Percentiles rank a stretch among this genome's conserved stretches.
Conservation (phyloP, 2,888 invertebrate species). For the Scaeva pyrastri region DNA sequence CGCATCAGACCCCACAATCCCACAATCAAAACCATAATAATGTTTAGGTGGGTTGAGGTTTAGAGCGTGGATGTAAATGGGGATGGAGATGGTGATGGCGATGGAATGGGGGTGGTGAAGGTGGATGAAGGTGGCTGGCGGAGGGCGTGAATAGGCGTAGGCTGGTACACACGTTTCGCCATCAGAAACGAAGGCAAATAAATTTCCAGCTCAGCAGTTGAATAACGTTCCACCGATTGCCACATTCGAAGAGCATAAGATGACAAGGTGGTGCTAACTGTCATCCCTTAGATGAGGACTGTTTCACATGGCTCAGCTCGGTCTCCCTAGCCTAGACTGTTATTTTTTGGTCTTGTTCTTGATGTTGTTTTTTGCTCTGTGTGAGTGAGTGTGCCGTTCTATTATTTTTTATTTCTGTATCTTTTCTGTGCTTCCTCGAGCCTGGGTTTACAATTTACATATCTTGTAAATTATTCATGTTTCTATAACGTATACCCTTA, state of each 20-base stretch:
- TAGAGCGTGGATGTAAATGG: no score
- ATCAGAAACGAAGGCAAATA: constrained; percentile 59
- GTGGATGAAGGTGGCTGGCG: neutral
- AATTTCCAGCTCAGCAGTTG: constrained; percentile 67
- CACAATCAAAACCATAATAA: constrained; percentile 29
- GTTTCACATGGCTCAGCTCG: constrained; percentile 6
- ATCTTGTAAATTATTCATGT: constrained; percentile 72
- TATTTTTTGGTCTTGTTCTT: neutral
- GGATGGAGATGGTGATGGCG: neutral
- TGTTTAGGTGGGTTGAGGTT: neutral
- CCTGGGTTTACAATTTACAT: constrained; percentile 64
- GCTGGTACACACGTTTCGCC: constrained; percentile 53
- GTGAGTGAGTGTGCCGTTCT: constrained; percentile 27
- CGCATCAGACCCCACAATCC: neutral
- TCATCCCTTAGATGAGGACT: constrained; percentile 48
- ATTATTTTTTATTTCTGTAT: constrained; percentile 24
- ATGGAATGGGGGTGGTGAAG: neutral
- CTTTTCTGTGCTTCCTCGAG: constrained; percentile 13
- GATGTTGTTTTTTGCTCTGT: neutral
- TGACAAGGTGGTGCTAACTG: constrained; percentile 60
- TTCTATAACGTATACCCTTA: neutral
- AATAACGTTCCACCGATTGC: constrained; percentile 47
- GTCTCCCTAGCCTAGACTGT: neutral
- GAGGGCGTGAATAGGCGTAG: constrained; percentile 53
- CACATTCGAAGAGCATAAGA: constrained; percentile 45